Base-by-base conservation (phyloP, 1,140 invertebrate species). In the Drosophila pandora region DNA sequence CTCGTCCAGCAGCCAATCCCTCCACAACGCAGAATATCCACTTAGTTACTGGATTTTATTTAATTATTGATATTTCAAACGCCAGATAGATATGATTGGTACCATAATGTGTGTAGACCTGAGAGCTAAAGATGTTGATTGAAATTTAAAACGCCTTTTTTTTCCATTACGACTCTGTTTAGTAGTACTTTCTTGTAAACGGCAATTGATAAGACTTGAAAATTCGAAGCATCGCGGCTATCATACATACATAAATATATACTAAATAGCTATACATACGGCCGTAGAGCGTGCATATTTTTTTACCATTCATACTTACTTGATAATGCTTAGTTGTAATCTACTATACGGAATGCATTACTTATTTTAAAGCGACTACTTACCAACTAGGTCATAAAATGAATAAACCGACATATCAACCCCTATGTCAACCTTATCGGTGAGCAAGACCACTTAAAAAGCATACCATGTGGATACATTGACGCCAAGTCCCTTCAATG, bases 171-270 rank as follows among this genome's bases (percentile, higher is more conserved):
- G 2, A 3, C 23, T 22, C 8, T 17, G 43, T 45, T 22, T 21
- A 17, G 43, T 47, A 22, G 7, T 28, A 17, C 17, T 61, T 63
- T 82, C 48, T 76, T 77, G 41, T 70, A 78, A 43, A 84, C 50
- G 57, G 81, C 82, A 87, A 87, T 87, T 88, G 78, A 87, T 87
- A 88, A 87, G 82, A 87, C 82, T 87, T 87, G 74, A 87, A 81
- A 81, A 76, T 70, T 81, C 57, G 77, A 73, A 75, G 74, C 72
- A 87, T 82, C 73, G 64, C 76, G 70, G 76, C 69, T 76, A 69
- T 62, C 58, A 65, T 13, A 61, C 43, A 45, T 62, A 69, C 34
- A 37, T 17, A 17, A 22, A 80, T 50, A 43, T 43, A 43, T 43
- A 6, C 13, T n/a, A 41, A 74, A 70, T 73, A 78, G 65, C 65